phyloP scores from a whole-genome alignment of 2,888 invertebrate species.

The Troilus luridus region DNA sequence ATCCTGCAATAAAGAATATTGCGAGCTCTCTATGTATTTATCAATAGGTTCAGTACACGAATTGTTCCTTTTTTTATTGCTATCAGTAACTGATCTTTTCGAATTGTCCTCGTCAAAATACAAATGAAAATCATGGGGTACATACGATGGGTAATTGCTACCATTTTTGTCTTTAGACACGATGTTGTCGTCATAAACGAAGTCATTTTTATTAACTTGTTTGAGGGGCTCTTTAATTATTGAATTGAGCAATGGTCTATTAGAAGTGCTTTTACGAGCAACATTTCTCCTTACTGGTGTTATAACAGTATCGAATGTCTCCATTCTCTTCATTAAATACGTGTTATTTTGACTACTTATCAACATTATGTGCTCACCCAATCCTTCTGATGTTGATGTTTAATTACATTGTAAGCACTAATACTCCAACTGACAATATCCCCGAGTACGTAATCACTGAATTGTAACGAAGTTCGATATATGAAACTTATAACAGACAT shows the following conservation, averaged over 20 bases:
- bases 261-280: constrained; percentile 54
- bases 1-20: background rate
- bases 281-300: constrained; percentile 52
- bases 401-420: constrained; percentile 6
- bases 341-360: constrained; percentile 26
- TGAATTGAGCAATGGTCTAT: constrained; percentile 45
- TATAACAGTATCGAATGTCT: constrained; percentile 13
- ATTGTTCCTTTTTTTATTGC: background rate
- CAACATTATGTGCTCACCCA: constrained; percentile 49
- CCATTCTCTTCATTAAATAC: constrained; percentile 44
- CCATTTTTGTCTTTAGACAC: background rate
- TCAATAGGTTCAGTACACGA: background rate
- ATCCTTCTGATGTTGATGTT: background rate
- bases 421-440: background rate
- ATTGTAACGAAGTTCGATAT: background rate
- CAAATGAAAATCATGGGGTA: background rate
- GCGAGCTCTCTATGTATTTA: background rate
- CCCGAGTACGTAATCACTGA: background rate
- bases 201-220: background rate
- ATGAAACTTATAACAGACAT: background rate
- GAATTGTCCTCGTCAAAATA: constrained; percentile 10
- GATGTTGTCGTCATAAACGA: background rate
- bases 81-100: background rate
- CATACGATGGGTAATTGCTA: background rate
- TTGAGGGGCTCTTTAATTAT: background rate